These are phyloP conservation scores for Coregonus ussuriensis DNA, from an alignment of 2,797 vertebrate species.

Conservation along the genomic window DNA sequence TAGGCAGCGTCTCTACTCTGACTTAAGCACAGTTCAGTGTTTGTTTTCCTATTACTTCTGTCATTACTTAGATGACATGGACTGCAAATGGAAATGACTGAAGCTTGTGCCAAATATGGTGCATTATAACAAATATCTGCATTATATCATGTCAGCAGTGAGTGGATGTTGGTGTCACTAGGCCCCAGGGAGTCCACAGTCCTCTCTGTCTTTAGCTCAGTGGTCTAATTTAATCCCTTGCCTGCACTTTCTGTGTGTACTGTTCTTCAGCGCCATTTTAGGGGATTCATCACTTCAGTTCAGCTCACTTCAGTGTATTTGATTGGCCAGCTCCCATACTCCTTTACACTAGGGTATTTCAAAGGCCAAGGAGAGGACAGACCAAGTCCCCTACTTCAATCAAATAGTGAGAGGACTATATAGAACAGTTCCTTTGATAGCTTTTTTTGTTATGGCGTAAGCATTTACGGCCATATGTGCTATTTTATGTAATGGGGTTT, in stretches of 20 bases:
- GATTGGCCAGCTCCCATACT: background rate
- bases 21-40: background rate
- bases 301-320: background rate
- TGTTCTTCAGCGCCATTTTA: background rate
- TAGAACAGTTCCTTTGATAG: background rate
- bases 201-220: constrained; percentile 2
- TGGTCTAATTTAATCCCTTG: constrained; percentile 4
- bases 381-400: background rate
- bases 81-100: too few relatives aligned
- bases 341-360: background rate
- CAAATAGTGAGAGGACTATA: background rate
- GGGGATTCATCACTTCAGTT: constrained; percentile 3
- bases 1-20: too few relatives aligned
- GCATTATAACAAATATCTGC: background rate
- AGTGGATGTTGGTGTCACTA: background rate
- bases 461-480: constrained; percentile 25
- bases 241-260: background rate
- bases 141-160: background rate
- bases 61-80: background rate
- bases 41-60: background rate
- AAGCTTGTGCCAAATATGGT: too few relatives aligned
- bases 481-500: constrained; percentile 30
- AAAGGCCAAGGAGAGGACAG: constrained; percentile 1
- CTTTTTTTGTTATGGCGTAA: constrained; percentile 27
- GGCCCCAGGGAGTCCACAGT: background rate